Evolutionary conservation across 2,888 invertebrate genomes (phyloP), one percentile per base, ranked within the genome.

Genomic region (Chironomus tentans): DNA sequence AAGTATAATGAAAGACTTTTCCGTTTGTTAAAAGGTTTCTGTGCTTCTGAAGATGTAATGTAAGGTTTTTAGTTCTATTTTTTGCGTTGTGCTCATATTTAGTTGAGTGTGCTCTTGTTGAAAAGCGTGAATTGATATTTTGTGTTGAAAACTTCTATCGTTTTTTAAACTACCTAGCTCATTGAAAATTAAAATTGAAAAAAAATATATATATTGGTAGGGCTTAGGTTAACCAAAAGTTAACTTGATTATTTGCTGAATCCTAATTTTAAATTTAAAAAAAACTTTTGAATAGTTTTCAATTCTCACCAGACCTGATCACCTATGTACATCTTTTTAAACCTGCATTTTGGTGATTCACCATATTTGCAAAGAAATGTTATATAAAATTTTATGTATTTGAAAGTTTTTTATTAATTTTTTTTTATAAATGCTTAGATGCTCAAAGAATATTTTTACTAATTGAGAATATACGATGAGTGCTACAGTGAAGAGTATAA

Each of bases 1-100:
- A 22, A 47, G 15, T 21, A 68, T 38, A 68, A 68, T 46, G 61
- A 62, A 21, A 28, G 28, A 62, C 12, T 74, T 74, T 74, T 68
- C 48, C 74, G 48, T 38, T 38, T 15, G 74, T 22, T 48, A 62
- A 74, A 68, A 74, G 68, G 46, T 56, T 56, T 56, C 56, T 56
- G n/a, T 56, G 38, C 38, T 38, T 38, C 38, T 38, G 10, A 38
- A 38, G 38, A 38, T 38, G 10, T 38, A 38, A 38, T 10, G 10
- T 38, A 38, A 38, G 38, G 38, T 38, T 38, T n/a, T 38, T 10
- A 38, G 4, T 38, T 38, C 38, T 38, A 38, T 38, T 38, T 24
- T 38, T 38, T 38, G 38, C 38, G 38, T 38, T 10, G 4, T 38
- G 1, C 38, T 38, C 10, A 10, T 18, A 18, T 38, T 24, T 46